A percentile compares a stretch with the other conserved stretches of the same genome.
These are phyloP conservation scores for Odontophorus gujanensis DNA, from an alignment of 2,113 vertebrate genomes.

Conservation along the genomic window DNA sequence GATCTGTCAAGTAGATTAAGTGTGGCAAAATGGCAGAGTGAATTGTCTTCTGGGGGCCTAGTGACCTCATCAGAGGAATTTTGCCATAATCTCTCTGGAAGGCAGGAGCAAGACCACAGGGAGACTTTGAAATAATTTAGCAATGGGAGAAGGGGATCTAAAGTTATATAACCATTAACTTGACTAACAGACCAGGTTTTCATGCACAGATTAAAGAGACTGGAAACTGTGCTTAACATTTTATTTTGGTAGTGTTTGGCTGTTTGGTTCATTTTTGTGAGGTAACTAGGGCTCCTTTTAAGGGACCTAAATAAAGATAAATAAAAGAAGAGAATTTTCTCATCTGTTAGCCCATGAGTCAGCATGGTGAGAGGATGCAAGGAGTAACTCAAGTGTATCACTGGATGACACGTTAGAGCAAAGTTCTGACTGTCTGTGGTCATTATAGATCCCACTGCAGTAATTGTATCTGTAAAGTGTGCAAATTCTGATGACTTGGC, in stretches of 20 bases:
- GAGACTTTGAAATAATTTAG: not conserved
- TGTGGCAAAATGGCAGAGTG: not conserved
- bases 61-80: slow-evolving; percentile 3
- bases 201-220: not conserved
- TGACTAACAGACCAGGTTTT: not conserved
- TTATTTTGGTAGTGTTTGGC: not conserved
- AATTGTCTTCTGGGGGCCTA: not conserved
- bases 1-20: slow-evolving; percentile 14
- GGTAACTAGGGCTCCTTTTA: not conserved
- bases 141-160: not conserved
- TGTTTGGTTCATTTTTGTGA: not conserved
- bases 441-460: slow-evolving; percentile 9
- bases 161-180: not conserved
- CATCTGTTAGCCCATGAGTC: not conserved
- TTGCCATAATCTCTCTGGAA: not conserved
- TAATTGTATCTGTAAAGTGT: slow-evolving; percentile 6
- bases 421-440: not conserved
- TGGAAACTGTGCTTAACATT: not conserved
- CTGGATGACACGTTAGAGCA: not conserved
- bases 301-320: not conserved
- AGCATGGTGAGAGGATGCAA: not conserved
- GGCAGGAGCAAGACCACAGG: not conserved
- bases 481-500: slow-evolving; percentile 3
- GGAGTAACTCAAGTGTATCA: not conserved
- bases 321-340: not conserved